Conservation (phyloP, 2,888 invertebrate species). For the Amaurobius ferox region DNA sequence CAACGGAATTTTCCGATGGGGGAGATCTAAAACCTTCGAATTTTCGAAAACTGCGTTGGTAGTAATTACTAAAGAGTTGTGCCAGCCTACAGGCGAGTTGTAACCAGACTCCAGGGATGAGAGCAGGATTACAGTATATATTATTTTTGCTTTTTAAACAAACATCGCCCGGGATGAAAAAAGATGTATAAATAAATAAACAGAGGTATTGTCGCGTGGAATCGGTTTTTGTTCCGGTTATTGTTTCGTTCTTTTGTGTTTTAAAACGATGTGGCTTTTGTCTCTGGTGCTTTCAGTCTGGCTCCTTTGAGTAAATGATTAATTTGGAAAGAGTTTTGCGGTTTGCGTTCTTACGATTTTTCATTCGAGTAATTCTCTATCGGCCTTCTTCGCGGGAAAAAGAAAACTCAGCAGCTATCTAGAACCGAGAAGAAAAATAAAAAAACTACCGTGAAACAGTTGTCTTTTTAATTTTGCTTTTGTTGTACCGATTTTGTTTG, state of each 20-base stretch:
- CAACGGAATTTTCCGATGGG: conserved; percentile 25
- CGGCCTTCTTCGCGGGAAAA: neutral
- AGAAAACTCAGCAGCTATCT: neutral
- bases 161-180: conserved; percentile 34
- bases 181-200: conserved; percentile 53
- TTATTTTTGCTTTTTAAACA: conserved; percentile 57
- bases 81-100: conserved; percentile 61
- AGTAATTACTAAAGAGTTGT: conserved; percentile 57
- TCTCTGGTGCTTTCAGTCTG: conserved; percentile 40
- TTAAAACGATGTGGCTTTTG: neutral
- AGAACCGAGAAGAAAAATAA: neutral
- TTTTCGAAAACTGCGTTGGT: conserved; percentile 52
- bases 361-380: neutral
- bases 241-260: conserved; percentile 4
- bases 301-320: conserved; percentile 58
- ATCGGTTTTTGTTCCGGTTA: neutral
- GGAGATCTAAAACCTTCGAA: conserved; percentile 68
- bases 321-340: conserved; percentile 53
- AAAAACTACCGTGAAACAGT: neutral
- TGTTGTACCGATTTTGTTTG: neutral
- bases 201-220: conserved; percentile 4
- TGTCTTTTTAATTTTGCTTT: conserved; percentile 3
- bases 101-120: conserved; percentile 52
- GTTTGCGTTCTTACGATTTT: conserved; percentile 25
- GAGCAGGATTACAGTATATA: conserved; percentile 46